These are phyloP conservation scores for Drosophila takahashii DNA, from an alignment of 1,140 invertebrate genomes.

Conservation along the genomic window DNA sequence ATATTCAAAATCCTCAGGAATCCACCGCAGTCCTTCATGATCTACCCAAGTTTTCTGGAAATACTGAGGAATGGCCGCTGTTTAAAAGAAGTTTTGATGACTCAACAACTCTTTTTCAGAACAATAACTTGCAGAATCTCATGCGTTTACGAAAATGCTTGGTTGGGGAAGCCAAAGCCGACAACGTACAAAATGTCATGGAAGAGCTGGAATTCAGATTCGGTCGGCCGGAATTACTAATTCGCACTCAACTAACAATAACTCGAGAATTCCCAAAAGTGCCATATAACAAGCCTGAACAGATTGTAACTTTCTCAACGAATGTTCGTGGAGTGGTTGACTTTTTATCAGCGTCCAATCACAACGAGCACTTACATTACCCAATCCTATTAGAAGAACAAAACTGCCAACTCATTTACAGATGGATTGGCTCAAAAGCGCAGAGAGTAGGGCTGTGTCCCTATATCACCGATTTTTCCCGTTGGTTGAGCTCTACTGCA, in stretches of 20 bases:
- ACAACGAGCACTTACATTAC: background rate
- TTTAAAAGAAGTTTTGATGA: background rate
- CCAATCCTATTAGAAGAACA: constrained; percentile 8
- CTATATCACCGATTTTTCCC: background rate
- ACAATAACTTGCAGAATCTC: too few relatives aligned
- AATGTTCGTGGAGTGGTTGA: background rate
- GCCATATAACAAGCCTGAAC: background rate
- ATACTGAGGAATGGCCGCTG: background rate
- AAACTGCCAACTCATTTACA: constrained; percentile 5
- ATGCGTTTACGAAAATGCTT: too few relatives aligned
- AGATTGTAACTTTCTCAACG: constrained; percentile 1
- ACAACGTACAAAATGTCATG: background rate
- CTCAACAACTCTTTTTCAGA: too few relatives aligned
- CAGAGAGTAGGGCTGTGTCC: too few relatives aligned
- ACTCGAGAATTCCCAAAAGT: background rate
- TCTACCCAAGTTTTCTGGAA: constrained; percentile 1
- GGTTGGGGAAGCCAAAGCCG: background rate
- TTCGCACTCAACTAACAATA: background rate
- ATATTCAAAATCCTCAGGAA: too few relatives aligned
- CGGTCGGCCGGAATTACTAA: background rate
- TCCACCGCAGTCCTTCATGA: background rate
- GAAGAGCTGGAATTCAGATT: background rate
- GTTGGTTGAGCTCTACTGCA: background rate
- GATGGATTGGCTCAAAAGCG: too few relatives aligned
- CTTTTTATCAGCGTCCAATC: constrained; percentile 2